Base-by-base conservation (phyloP, 2,113 vertebrate species). In the Tylochromis polylepis region DNA sequence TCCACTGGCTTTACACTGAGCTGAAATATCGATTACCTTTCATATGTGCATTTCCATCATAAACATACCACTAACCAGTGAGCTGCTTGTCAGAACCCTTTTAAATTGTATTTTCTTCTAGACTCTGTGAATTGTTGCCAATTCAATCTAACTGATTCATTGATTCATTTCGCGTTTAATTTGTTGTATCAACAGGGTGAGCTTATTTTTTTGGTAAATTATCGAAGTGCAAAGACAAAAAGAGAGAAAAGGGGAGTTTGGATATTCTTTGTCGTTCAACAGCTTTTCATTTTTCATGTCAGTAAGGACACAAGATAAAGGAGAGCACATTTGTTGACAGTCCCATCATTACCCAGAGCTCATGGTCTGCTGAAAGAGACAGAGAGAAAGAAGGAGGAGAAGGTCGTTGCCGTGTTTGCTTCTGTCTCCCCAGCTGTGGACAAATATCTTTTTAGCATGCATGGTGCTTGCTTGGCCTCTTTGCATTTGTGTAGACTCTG, bases 21-120 rank as follows among this genome's bases (percentile, higher is more conserved):
- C 46, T 88, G 75, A 86, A 92, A 92, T 92, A 93, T 91, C 83
- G 91, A 94, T 92, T 56, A 67, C 65, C 41, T 11, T 49, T 34
- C 4, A n/a, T 43, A 82, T 88, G 80, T 85, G 75, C 84, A 86
- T 92, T 87, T 82, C 72, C 75, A 55, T 87, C 89, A 87, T 53
- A 89, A 81, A 87, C 82, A 79, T 10, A 79, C 7, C 62, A 38
- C 41, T 53, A 77, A 86, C 59, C 51, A 59, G 15, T 34, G 29
- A 82, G 31, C 16, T 60, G 72, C 79, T 56, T 72, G 36, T 78
- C 82, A 41, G 24, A 55, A n/a, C 22, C 27, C 31, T 80, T 6
- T 51, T 72, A 57, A 88, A 57, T 72, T 84, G 16, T 70, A 85
- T 57, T 81, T 77, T n/a, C 22, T 27, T 38, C 29, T n/a, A 46